Conservation (phyloP, 1,140 invertebrate genomes). For the Mycetomoellerius zeteki region DNA sequence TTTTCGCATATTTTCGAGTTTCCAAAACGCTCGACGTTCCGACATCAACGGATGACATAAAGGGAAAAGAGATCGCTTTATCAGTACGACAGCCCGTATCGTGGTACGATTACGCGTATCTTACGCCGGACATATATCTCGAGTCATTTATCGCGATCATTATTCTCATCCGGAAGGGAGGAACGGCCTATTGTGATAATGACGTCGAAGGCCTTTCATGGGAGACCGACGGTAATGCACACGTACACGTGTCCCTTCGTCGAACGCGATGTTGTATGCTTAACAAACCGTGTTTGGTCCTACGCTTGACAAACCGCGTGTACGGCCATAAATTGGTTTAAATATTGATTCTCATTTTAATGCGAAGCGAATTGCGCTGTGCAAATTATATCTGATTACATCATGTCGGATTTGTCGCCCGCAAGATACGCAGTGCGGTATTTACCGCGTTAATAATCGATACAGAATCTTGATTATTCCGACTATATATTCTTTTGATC, state of each 20-base stretch:
- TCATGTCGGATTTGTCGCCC: conserved; percentile 35
- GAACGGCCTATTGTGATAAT: conserved; percentile 50
- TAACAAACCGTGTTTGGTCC: conserved; percentile 43
- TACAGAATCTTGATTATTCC: not conserved
- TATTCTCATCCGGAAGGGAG: conserved; percentile 40
- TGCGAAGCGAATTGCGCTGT: conserved; percentile 40
- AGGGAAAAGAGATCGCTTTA: not conserved
- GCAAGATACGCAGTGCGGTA: conserved; percentile 44
- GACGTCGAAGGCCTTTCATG: conserved; percentile 40
- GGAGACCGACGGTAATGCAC: conserved; percentile 30
- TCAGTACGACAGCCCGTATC: not conserved
- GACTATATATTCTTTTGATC: not conserved
- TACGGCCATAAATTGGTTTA: conserved; percentile 53
- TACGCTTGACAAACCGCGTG: conserved; percentile 44
- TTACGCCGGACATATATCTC: conserved; percentile 27
- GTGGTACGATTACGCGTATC: conserved; percentile 13
- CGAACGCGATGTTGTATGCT: conserved; percentile 55
- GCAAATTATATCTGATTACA: conserved; percentile 57
- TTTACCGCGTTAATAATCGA: conserved; percentile 36
- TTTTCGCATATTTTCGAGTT: conserved; percentile 43
- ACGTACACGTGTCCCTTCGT: conserved; percentile 52
- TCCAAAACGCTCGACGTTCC: conserved; percentile 9
- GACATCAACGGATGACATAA: not conserved
- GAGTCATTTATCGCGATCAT: conserved; percentile 52
- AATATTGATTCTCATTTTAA: conserved; percentile 66